These are phyloP conservation scores for Nematolebias whitei DNA, from an alignment of 2,113 vertebrate species.

Conservation along the genomic window DNA sequence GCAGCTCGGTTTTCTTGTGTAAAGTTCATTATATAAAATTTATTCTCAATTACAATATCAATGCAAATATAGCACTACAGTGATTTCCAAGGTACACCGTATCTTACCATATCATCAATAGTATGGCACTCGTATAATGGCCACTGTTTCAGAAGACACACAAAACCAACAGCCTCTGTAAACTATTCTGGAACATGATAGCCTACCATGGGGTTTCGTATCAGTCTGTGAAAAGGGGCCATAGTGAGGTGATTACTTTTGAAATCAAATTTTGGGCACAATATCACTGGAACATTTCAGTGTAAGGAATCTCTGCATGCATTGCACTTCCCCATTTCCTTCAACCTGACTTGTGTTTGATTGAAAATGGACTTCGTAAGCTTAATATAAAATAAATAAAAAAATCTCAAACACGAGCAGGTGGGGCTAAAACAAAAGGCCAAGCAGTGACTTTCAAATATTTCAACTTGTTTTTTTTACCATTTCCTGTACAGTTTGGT, in stretches of 20 bases:
- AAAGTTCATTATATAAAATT: constrained; percentile 87
- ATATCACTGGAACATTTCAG: constrained; percentile 64
- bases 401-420: constrained; percentile 60
- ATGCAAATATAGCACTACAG: constrained; percentile 88
- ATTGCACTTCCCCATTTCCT: constrained; percentile 81
- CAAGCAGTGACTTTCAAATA: constrained; percentile 72
- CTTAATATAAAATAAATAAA: constrained; percentile 4
- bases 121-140: constrained; percentile 85
- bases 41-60: constrained; percentile 86
- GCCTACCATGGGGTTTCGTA: constrained; percentile 58
- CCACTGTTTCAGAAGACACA: constrained; percentile 84
- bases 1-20: constrained; percentile 73
- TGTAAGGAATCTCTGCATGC: constrained; percentile 81
- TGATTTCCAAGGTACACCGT: constrained; percentile 85
- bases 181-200: constrained; percentile 77
- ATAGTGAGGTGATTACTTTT: constrained; percentile 72
- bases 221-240: constrained; percentile 72
- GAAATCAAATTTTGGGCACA: constrained; percentile 74
- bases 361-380: constrained; percentile 63
- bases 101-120: constrained; percentile 86
- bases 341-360: constrained; percentile 67
- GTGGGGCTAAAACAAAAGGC: constrained; percentile 63
- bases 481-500: constrained; percentile 80
- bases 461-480: constrained; percentile 66
- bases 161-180: constrained; percentile 83